Evolutionary conservation across 2,888 invertebrate species (phyloP).

Genomic region (Colostygia pectinataria): DNA sequence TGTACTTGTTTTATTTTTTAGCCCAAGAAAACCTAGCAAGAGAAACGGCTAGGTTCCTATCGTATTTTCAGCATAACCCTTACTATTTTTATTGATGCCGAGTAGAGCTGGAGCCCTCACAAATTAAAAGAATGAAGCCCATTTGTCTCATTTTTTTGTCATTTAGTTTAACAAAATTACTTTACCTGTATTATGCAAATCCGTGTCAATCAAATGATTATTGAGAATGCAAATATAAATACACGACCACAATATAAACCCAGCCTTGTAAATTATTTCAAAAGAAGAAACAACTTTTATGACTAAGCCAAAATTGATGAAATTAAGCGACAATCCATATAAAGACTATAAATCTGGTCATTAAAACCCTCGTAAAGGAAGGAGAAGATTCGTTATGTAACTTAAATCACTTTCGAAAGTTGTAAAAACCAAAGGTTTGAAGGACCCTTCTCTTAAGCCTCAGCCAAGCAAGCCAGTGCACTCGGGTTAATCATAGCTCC

Average conservation of each 20-base stretch:
- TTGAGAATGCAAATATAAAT: conserved; percentile 1
- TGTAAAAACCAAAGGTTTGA: conserved; percentile 55
- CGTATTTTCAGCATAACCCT: no score
- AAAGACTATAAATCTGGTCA: conserved; percentile 47
- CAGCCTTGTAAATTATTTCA: conserved; percentile 21
- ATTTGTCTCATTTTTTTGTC: neutral
- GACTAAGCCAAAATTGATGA: conserved; percentile 30
- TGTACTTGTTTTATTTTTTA: no score
- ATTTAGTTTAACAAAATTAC: no score
- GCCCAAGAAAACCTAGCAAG: no score
- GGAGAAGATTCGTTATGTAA: conserved; percentile 54
- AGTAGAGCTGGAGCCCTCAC: no score
- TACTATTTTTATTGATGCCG: no score
- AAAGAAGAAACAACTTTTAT: conserved; percentile 29
- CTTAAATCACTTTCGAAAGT: conserved; percentile 74
- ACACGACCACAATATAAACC: neutral
- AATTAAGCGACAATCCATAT: conserved; percentile 39
- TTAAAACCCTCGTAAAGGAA: conserved; percentile 56
- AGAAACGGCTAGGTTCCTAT: no score
- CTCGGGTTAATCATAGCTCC: no score
- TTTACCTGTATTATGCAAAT: neutral
- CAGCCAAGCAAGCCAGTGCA: conserved; percentile 2
- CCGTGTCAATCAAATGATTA: neutral
- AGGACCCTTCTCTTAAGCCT: conserved; percentile 51
- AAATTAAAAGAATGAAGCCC: no score